Base-by-base conservation (phyloP, 2,888 invertebrate genomes). In the Drosophila mimetica region DNA sequence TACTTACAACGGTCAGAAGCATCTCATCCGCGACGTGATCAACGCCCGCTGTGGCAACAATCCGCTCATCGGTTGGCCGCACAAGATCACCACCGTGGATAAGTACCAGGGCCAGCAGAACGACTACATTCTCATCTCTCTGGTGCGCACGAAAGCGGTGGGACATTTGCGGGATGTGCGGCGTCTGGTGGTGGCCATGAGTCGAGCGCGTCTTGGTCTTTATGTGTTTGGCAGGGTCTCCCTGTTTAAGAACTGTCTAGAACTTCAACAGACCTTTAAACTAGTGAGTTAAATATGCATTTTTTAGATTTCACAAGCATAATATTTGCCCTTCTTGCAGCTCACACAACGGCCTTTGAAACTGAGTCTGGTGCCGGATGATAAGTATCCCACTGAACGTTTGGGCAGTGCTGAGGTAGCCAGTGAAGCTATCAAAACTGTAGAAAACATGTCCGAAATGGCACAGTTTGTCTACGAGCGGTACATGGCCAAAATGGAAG, bases 21-120 rank as follows among this genome's bases (percentile, higher is more conserved):
- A 99, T 92, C 93, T 99, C 53, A 97, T 99, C 42, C 93, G 99
- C 1, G 99, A 99, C 92, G 98, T 99, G 6, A 96, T 99, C 63
- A 96, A 97, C 90, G 95, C 96, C 39, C 93, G 99, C 54, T 99
- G 99, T 92, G 97, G 97, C 1, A 95, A 95, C 70, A 99, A 99
- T 93, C 97, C 98, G 0, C 93, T 99, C 54, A 98, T 99, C 79
- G 99, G 99, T 16, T 93, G 95, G 87, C 98, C 98, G 0, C 95
- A 96, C 78, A 98, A 98, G 93, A 95, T 97, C 25, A 96, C 97
- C 0, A 99, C 99, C 0, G 99, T 99, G 16, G 99, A 99, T 93
- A 99, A 99, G 90, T 99, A 98, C 92, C 99, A 99, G 90, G 99
- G 99, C 61, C 99, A 99, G 90, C 99, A 99, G 92, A 99, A 99